Evolutionary conservation across 2,113 vertebrate genomes (phyloP).

Genomic region (Pyrgilauda ruficollis): DNA sequence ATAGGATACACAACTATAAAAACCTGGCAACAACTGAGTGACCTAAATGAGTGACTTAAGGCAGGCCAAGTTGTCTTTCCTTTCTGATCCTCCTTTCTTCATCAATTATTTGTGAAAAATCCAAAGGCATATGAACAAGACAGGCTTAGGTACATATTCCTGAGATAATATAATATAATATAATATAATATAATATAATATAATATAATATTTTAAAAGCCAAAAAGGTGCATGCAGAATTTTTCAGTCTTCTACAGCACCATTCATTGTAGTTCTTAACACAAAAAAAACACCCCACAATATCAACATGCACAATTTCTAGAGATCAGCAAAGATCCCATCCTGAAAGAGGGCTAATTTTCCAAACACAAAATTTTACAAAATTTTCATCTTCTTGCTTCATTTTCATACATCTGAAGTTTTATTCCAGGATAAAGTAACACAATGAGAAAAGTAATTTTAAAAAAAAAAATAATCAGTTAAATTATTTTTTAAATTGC

Average conservation of each 20-base stretch:
- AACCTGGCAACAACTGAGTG: not conserved
- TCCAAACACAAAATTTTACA: not conserved
- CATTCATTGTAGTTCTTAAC: not conserved
- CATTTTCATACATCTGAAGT: not conserved
- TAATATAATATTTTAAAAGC: too few relatives aligned
- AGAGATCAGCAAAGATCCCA: not conserved
- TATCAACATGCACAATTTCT: not conserved
- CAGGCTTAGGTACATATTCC: not conserved
- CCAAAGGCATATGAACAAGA: not conserved
- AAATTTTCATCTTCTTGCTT: not conserved
- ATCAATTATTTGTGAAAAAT: not conserved
- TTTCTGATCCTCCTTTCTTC: not conserved
- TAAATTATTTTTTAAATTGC: slow-evolving; percentile 50
- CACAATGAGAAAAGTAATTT: not conserved
- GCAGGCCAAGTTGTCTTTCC: not conserved
- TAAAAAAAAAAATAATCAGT: not conserved
- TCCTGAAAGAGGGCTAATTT: not conserved
- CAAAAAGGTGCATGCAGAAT: not conserved
- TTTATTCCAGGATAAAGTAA: not conserved
- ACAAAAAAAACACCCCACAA: not conserved
- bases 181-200: too few relatives aligned
- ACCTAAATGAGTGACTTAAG: not conserved
- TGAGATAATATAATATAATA: not conserved
- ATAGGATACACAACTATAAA: not conserved
- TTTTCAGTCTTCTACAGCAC: not conserved